Evolutionary conservation across 2,888 invertebrate species (phyloP), one percentile per base, ranked within the genome.

Genomic region (Heliconius ethilla): DNA sequence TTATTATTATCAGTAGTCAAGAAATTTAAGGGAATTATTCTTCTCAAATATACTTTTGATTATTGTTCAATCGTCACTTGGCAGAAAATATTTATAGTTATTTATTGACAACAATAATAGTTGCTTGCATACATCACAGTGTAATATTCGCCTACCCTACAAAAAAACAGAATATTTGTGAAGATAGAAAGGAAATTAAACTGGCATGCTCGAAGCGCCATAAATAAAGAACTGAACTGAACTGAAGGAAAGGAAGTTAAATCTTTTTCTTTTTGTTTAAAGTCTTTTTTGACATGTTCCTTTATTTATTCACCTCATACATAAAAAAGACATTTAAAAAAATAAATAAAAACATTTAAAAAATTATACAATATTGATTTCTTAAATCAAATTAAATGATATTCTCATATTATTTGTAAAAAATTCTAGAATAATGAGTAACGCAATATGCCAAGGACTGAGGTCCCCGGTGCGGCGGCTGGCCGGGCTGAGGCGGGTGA

Each of bases 381-480:
- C 13, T 25, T 25, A 4, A 62, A 62, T 62, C 13, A n/a, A 25
- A 62, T 25, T 62, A 62, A 10, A 25, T 62, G 25, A 3, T 11
- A 5, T 62, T 13, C 25, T 59, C 25, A 62, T 63, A 15, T 63
- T 6, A 27, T 63, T 63, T 27, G 27, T 40, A 15, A 7, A 3
- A 25, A 15, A n/a, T 37, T 67, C 25, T 40, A 69, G 69, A n/a
- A 82, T 25, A 83, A 95, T 95, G 95, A 91, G 92, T 75, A 92
- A 88, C 82, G 88, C 90, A 66, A 87, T 94, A 83, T 88, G 91
- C 78, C 89, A 91, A 77, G 87, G 92, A 66, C 85, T 95, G 55
- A 86, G 91, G 66, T 94, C 93, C 25, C 94, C 95, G 0, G 88
- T 93, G 22, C 85, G 90, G 74, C 84, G 86, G 70, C 83, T 94